A percentile compares a stretch with the other conserved stretches of the same genome.
phyloP scores from a whole-genome alignment of 1,140 invertebrate species.

The Atta texana region DNA sequence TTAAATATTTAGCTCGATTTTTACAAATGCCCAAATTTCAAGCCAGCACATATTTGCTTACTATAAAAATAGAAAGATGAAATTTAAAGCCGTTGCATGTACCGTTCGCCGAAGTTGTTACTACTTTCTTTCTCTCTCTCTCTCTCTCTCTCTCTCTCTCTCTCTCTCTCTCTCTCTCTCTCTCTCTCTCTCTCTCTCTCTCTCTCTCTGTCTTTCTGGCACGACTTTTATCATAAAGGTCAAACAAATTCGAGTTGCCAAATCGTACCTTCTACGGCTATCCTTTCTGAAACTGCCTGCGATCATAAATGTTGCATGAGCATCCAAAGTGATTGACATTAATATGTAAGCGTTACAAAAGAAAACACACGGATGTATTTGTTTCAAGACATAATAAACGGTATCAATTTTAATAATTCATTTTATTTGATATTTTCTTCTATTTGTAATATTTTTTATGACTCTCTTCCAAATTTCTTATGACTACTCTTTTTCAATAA shows the following conservation, averaged over 20 bases:
- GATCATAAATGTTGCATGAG: constrained; percentile 54
- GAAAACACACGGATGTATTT: background rate
- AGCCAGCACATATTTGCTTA: background rate
- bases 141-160: background rate
- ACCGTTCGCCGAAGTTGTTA: constrained; percentile 35
- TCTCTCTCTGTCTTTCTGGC: background rate
- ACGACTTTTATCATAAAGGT: constrained; percentile 53
- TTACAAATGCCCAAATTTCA: background rate
- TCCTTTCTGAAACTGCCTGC: constrained; percentile 37
- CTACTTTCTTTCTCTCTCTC: constrained; percentile 16
- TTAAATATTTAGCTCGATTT: background rate
- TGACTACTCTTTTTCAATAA: background rate
- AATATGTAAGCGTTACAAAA: constrained; percentile 34
- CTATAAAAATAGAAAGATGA: constrained; percentile 25
- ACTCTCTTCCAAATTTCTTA: no score
- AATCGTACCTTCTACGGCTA: constrained; percentile 30
- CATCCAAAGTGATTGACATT: constrained; percentile 42
- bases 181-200: background rate
- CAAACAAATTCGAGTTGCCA: constrained; percentile 47
- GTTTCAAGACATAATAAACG: constrained; percentile 11
- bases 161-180: background rate
- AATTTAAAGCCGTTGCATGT: constrained; percentile 36
- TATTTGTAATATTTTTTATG: background rate
- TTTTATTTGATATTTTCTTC: background rate
- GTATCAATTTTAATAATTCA: background rate